These are phyloP conservation scores for Andricus grossulariae DNA, from an alignment of 1,140 invertebrate species.

Conservation along the genomic window DNA sequence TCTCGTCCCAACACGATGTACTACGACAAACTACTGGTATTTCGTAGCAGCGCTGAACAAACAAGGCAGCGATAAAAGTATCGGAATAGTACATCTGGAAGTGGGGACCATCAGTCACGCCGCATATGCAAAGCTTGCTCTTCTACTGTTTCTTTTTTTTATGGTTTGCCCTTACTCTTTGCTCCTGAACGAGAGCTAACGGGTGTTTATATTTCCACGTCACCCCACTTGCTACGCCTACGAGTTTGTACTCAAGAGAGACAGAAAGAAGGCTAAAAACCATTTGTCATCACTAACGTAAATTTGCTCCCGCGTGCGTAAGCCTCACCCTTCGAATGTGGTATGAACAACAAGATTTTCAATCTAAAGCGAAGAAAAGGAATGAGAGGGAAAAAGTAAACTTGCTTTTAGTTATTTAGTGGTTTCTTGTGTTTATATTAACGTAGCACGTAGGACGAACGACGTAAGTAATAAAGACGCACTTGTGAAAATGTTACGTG, in stretches of 20 bases:
- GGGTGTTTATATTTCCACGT: conserved; percentile 51
- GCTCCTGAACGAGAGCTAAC: conserved; percentile 40
- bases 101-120: conserved; percentile 75
- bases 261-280: conserved; percentile 58
- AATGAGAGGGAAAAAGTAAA: background rate
- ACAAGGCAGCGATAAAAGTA: conserved; percentile 74
- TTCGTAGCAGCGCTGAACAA: conserved; percentile 68
- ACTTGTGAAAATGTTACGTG: background rate
- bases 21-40: conserved; percentile 45
- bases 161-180: conserved; percentile 43
- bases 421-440: background rate
- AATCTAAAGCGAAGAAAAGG: background rate
- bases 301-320: conserved; percentile 61
- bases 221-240: conserved; percentile 41
- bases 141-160: conserved; percentile 48
- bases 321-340: conserved; percentile 34
- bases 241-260: conserved; percentile 45
- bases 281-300: conserved; percentile 72
- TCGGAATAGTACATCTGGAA: conserved; percentile 74
- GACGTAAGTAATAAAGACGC: background rate
- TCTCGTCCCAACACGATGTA: background rate
- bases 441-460: background rate
- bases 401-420: background rate
- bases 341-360: conserved; percentile 2
- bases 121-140: conserved; percentile 70